phyloP scores from a whole-genome alignment of 2,113 vertebrate species.

The Podarcis muralis region DNA sequence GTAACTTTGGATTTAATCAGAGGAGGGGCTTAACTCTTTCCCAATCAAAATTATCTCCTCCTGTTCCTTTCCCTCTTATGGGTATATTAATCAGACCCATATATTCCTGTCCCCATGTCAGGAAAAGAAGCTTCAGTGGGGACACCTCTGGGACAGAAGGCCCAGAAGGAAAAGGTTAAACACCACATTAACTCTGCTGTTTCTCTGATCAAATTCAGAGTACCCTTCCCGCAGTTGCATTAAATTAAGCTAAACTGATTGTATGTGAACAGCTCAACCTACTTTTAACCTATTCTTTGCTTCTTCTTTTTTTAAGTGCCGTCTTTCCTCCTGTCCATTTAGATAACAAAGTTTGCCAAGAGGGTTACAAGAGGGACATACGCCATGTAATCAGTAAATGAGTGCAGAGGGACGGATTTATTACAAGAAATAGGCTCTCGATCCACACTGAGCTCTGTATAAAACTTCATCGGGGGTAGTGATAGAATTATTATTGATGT shows the following conservation, averaged over 20 bases:
- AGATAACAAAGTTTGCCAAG: neutral
- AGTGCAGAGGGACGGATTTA: neutral
- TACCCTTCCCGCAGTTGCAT: neutral
- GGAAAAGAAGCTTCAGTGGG: neutral
- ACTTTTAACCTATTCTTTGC: neutral
- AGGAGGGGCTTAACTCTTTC: neutral
- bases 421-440: neutral
- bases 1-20: neutral
- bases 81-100: neutral
- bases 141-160: neutral
- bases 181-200: neutral
- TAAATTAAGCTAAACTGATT: neutral
- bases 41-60: neutral
- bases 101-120: conserved; percentile 26
- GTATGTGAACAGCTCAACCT: neutral
- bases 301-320: neutral
- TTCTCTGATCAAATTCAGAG: neutral
- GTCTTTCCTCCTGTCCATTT: neutral
- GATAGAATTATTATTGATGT: neutral
- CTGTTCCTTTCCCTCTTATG: neutral
- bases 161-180: neutral
- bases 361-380: neutral
- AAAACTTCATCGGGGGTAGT: neutral
- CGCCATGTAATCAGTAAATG: neutral
- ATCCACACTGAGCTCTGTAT: neutral